Percentiles rank a stretch among this genome's conserved stretches.
Evolutionary conservation across 2,113 vertebrate genomes (phyloP).

Genomic region (Mobula birostris): DNA sequence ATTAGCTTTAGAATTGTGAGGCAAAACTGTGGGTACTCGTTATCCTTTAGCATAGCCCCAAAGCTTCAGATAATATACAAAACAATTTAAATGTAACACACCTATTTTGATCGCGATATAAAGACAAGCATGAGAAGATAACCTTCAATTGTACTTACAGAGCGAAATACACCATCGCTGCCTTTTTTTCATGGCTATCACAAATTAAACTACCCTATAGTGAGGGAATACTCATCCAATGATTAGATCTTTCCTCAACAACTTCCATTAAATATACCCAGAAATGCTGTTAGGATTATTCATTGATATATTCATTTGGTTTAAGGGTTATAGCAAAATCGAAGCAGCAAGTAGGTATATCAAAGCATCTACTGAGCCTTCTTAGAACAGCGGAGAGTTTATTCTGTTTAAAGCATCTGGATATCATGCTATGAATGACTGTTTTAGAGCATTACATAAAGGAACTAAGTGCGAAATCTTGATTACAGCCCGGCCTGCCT

Average conservation of each 20-base stretch:
- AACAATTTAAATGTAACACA: not conserved
- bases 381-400: not conserved
- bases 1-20: not conserved
- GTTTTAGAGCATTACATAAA: conserved; percentile 18
- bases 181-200: not conserved
- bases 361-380: not conserved
- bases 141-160: not conserved
- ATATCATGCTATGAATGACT: conserved; percentile 8
- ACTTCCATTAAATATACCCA: not conserved
- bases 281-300: not conserved
- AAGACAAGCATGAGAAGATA: not conserved
- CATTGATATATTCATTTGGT: not conserved
- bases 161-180: not conserved
- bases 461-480: conserved; percentile 22
- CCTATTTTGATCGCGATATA: not conserved
- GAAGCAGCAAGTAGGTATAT: not conserved
- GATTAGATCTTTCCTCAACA: not conserved
- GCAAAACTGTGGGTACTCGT: not conserved
- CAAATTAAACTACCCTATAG: not conserved
- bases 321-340: not conserved
- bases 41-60: not conserved
- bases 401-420: conserved; percentile 21
- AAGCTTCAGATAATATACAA: not conserved
- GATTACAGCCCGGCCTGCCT: conserved; percentile 11
- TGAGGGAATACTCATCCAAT: not conserved